Percentiles rank a stretch among this genome's conserved stretches.
phyloP scores from a whole-genome alignment of 2,888 invertebrate genomes.

The Cantharis rufa region DNA sequence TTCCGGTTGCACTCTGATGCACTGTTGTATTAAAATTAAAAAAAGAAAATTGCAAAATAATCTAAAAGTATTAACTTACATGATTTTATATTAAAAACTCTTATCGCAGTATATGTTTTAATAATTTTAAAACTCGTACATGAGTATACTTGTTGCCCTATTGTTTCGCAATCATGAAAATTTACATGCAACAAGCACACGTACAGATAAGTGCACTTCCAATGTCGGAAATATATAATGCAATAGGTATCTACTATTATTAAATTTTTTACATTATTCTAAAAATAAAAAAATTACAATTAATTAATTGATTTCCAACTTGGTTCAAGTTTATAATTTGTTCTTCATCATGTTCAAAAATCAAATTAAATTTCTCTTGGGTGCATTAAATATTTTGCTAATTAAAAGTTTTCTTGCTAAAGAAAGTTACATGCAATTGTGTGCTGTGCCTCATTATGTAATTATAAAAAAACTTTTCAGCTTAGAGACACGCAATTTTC shows the following conservation, averaged over 20 bases:
- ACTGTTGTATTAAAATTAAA: background rate
- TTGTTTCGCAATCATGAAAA: background rate
- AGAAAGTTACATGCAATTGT: background rate
- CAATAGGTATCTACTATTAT: too few species aligned
- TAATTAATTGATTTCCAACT: too few species aligned
- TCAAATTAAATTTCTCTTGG: background rate
- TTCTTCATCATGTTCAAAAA: too few species aligned
- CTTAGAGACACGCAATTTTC: background rate
- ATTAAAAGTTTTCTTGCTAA: background rate
- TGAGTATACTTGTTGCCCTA: background rate
- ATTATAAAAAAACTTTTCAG: background rate
- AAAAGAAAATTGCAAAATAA: background rate
- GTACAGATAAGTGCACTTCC: background rate
- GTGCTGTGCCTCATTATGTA: background rate
- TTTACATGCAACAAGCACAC: background rate
- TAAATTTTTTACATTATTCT: too few species aligned
- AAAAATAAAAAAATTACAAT: too few species aligned
- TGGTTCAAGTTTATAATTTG: too few species aligned
- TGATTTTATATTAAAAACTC: background rate
- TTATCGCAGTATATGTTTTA: background rate
- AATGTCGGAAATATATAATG: background rate
- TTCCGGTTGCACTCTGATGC: background rate
- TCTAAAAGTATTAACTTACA: background rate
- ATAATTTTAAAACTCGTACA: background rate
- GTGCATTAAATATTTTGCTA: background rate